Conservation (phyloP, 2,113 vertebrate genomes). For the Bubo bubo region DNA sequence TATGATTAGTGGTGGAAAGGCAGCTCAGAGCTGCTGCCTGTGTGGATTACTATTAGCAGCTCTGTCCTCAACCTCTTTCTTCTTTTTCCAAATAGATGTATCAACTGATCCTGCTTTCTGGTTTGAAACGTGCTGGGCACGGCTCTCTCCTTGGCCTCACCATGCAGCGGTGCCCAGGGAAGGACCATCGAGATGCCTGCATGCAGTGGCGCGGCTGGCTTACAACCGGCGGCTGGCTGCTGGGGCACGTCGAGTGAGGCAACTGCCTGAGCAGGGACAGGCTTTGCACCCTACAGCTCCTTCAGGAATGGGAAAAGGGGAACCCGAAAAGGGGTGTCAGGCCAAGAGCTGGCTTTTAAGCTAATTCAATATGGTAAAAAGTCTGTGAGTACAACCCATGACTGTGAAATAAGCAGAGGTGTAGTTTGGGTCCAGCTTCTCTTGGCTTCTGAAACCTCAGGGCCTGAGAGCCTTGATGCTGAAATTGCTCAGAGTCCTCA, state of each 20-base stretch:
- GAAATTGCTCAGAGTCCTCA: background rate
- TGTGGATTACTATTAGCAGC: background rate
- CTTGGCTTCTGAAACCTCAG: background rate
- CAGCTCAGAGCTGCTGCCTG: background rate
- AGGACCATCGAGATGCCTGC: rapidly evolving
- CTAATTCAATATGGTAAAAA: background rate
- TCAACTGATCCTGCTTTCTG: background rate
- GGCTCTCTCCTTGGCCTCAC: rapidly evolving
- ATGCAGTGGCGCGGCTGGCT: rapidly evolving
- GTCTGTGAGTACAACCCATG: background rate
- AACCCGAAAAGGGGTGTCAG: background rate
- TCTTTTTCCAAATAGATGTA: background rate
- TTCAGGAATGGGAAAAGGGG: background rate
- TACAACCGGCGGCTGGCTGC: background rate
- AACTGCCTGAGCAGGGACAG: background rate
- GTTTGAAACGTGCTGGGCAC: background rate
- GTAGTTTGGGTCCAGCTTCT: background rate
- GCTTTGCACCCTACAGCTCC: background rate
- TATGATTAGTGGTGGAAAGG: background rate
- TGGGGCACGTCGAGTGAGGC: background rate
- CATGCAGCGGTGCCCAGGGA: rapidly evolving
- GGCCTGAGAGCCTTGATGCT: background rate
- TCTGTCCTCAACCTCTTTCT: background rate
- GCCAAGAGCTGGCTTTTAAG: background rate
- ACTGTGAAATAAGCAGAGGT: background rate